These are phyloP conservation scores for Sepioteuthis lessoniana DNA, from an alignment of 2,888 invertebrate species.

Conservation along the genomic window DNA sequence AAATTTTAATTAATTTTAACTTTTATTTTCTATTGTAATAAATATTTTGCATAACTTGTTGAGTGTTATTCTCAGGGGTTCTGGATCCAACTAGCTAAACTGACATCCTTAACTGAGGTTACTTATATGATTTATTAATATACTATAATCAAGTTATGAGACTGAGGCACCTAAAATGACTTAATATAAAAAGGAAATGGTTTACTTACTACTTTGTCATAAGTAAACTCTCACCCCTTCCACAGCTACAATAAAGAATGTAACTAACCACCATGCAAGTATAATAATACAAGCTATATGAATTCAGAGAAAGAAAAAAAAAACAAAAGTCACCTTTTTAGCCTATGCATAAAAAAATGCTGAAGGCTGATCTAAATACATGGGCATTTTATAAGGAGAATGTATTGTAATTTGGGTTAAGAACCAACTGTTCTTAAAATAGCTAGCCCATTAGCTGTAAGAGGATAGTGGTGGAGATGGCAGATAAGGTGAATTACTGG, in stretches of 20 bases:
- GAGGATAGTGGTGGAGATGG: slow-evolving; percentile 9
- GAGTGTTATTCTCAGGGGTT: background rate
- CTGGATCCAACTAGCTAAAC: background rate
- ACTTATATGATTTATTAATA: background rate
- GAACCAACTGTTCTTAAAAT: background rate
- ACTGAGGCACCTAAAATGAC: background rate
- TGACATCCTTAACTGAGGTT: background rate
- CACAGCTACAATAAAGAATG: background rate
- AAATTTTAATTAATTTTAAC: no score
- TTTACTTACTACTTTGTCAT: background rate
- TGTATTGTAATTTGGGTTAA: slow-evolving; percentile 20
- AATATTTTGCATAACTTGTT: no score
- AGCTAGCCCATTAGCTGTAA: slow-evolving; percentile 20
- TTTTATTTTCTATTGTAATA: no score
- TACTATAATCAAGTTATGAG: background rate
- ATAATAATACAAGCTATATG: background rate
- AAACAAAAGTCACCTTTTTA: background rate
- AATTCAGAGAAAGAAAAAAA: background rate
- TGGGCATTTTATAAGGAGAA: slow-evolving; percentile 33
- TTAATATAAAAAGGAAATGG: background rate
- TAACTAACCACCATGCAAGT: background rate
- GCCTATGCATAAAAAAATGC: background rate
- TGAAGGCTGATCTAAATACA: slow-evolving; percentile 2
- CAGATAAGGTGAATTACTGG: slow-evolving; percentile 13
- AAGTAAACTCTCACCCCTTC: background rate